phyloP scores from a whole-genome alignment of 2,113 vertebrate genomes.

The Hippocampus guttulatus region DNA sequence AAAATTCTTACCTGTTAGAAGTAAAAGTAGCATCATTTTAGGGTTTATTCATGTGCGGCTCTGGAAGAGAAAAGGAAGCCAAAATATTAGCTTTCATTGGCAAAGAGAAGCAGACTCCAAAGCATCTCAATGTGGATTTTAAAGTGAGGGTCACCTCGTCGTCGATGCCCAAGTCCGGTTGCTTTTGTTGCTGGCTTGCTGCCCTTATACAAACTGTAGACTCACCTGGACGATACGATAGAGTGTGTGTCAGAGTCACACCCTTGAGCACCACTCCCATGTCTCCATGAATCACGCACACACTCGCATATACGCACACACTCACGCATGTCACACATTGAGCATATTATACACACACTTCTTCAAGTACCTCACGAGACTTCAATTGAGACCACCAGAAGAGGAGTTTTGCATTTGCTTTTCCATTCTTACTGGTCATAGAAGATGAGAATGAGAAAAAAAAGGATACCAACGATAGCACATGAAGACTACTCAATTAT shows the following conservation, averaged over 20 bases:
- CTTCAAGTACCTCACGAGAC: no score
- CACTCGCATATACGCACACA: conserved; percentile 18
- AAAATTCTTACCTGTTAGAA: conserved; percentile 61
- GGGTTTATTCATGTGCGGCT: conserved; percentile 5
- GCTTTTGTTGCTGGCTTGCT: conserved; percentile 1
- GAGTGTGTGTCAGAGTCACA: conserved; percentile 81
- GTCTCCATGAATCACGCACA: conserved; percentile 48
- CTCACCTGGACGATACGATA: conserved; percentile 76
- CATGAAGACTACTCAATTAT: no score
- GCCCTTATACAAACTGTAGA: conserved; percentile 67
- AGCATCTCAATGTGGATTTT: background rate
- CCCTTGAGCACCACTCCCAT: conserved; percentile 70
- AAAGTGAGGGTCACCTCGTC: conserved; percentile 21
- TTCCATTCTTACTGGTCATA: no score
- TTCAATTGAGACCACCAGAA: no score
- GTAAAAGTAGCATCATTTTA: conserved; percentile 56
- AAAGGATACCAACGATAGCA: no score
- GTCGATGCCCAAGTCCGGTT: background rate
- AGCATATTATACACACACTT: no score
- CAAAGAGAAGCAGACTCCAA: background rate
- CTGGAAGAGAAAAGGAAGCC: conserved; percentile 15
- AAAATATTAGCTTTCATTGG: conserved; percentile 1
- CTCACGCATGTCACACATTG: background rate
- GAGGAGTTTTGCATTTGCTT: no score
- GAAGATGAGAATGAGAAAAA: no score